These are phyloP conservation scores for Meghimatium bilineatum DNA, from an alignment of 2,888 invertebrate species.

Conservation along the genomic window DNA sequence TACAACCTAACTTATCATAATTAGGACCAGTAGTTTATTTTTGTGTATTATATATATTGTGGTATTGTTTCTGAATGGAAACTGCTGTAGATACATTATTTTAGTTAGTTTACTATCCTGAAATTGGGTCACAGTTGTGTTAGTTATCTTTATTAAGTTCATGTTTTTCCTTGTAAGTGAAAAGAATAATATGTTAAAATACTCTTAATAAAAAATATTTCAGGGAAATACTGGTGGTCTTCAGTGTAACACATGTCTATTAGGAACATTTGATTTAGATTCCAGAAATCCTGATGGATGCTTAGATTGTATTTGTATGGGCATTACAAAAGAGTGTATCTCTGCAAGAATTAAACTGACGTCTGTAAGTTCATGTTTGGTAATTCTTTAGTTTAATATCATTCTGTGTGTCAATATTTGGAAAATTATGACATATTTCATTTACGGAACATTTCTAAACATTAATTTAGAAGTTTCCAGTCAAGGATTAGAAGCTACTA, in stretches of 20 bases:
- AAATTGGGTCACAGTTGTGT: background rate
- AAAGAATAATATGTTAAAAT: no score
- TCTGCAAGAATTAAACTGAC: conserved; percentile 73
- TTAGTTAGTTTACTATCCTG: background rate
- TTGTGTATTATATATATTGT: no score
- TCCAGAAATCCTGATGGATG: conserved; percentile 86
- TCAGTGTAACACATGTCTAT: conserved; percentile 87
- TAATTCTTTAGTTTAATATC: background rate
- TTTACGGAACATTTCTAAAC: no score
- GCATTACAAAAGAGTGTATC: conserved; percentile 83
- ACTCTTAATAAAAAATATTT: background rate
- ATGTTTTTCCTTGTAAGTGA: no score
- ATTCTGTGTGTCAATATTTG: background rate
- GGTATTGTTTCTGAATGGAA: no score
- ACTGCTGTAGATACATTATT: background rate
- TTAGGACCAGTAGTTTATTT: no score
- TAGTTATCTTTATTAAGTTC: background rate
- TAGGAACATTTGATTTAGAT: conserved; percentile 87
- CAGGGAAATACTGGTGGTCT: conserved; percentile 89
- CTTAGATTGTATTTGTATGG: conserved; percentile 92
- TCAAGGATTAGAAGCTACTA: no score
- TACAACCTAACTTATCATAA: no score
- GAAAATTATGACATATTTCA: background rate
- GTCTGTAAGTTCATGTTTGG: conserved; percentile 52
- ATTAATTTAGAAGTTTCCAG: no score